A percentile compares a stretch with the other conserved stretches of the same genome.
Conservation (phyloP, 2,113 vertebrate genomes). For the Thunnus thynnus region DNA sequence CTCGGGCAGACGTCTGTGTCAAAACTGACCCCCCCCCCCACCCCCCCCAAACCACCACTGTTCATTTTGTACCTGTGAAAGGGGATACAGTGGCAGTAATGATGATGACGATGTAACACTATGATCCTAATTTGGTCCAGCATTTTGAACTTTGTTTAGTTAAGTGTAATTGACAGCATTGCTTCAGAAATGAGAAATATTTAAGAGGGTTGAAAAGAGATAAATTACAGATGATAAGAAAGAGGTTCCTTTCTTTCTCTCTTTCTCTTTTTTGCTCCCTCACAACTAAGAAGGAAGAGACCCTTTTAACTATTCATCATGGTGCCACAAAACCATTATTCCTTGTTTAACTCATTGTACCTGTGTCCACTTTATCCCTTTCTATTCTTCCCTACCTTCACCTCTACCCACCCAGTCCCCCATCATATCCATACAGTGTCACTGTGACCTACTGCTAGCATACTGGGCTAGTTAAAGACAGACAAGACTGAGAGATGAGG, state of each 20-base stretch:
- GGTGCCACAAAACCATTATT: conserved; percentile 52
- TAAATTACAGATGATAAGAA: conserved; percentile 42
- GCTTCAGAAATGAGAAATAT: conserved; percentile 33
- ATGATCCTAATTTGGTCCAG: conserved; percentile 51
- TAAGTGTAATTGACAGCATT: conserved; percentile 43
- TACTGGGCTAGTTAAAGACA: conserved; percentile 58
- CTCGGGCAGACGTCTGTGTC: conserved; percentile 67
- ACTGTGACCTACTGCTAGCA: conserved; percentile 80
- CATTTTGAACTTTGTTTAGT: conserved; percentile 50
- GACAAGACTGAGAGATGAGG: conserved; percentile 61
- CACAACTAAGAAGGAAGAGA: conserved; percentile 43
- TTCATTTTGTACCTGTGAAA: conserved; percentile 63
- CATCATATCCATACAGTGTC: conserved; percentile 77
- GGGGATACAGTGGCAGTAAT: conserved; percentile 33
- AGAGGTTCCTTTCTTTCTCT: conserved; percentile 22
- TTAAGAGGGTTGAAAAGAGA: conserved; percentile 33
- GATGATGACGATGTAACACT: conserved; percentile 38
- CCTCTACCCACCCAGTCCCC: conserved; percentile 22
- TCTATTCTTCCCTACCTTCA: conserved; percentile 27
- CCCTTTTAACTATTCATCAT: conserved; percentile 51
- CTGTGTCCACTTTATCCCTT: conserved; percentile 29
- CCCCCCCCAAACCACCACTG: background rate
- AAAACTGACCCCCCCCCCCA: conserved; percentile 30
- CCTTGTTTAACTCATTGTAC: conserved; percentile 37
- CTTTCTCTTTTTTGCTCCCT: background rate